Base-by-base conservation (phyloP, 2,113 vertebrate genomes). In the Gasterosteus aculeatus region DNA sequence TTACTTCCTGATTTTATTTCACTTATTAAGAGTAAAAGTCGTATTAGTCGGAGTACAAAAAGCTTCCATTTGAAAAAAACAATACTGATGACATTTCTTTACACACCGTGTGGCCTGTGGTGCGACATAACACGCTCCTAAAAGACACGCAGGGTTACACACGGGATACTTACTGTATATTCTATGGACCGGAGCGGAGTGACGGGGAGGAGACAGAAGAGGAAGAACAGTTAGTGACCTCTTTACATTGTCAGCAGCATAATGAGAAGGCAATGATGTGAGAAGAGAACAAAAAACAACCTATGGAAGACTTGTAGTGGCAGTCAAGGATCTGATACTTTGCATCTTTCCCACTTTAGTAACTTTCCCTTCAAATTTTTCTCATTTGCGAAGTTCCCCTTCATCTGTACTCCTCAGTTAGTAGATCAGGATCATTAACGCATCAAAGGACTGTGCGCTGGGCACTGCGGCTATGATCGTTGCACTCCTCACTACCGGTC, bases 111-210 rank as follows among this genome's bases (percentile, higher is more conserved):
- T 33, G 3, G 33, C 33, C 33, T 4, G 33, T 47, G 54, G 41
- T 35, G 53, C 10, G 58, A 29, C 29, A 16, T 26, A 31, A 54
- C 5, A 5, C 14, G 19, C 22, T 61, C 10, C 18, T 62, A 39
- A 38, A 47, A 33, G 22, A 47, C 29, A 53, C n/a, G 3, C 29
- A 61, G n/a, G 18, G 46, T 41, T 12, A 62, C 4, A 58, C 3
- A 49, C 11, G 51, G 31, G 83, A 64, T 89, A 97, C 97, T 98
- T 93, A 98, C 97, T 69, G 97, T 98, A 82, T 98, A 98, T 94
- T 98, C 97, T 98, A 67, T 2, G 60, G 85, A 39, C 12, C 31
- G 7, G 9, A 91, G 80, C 88, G 64, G 53, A 7, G 87, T 84
- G 22, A 26, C 85, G 71, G 87, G 87, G 82, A 80, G 79, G 69